phyloP scores from a whole-genome alignment of 2,888 invertebrate genomes.

The Baronia brevicornis region DNA sequence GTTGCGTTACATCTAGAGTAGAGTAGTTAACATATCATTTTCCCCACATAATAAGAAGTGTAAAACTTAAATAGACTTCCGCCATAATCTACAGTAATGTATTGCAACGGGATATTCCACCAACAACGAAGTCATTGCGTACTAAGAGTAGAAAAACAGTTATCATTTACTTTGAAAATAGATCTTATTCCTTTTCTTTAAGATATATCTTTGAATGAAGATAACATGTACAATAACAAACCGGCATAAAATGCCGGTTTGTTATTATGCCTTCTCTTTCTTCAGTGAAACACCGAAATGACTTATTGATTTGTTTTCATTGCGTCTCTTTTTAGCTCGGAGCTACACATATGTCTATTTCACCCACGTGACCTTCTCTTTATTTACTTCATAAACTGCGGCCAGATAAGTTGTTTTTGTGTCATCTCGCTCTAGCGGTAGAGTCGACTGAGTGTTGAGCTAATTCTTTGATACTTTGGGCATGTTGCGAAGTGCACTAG shows the following conservation, averaged over 20 bases:
- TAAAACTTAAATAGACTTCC: too few species aligned
- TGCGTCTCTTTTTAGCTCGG: constrained; percentile 64
- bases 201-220: constrained; percentile 39
- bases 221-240: constrained; percentile 29
- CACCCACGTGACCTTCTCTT: constrained; percentile 63
- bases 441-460: constrained; percentile 36
- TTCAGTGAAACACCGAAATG: constrained; percentile 57
- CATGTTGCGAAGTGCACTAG: constrained; percentile 18
- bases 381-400: constrained; percentile 56
- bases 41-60: too few species aligned
- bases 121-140: constrained; percentile 33
- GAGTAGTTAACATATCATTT: not conserved
- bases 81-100: too few species aligned
- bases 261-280: constrained; percentile 70
- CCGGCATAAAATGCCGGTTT: constrained; percentile 69
- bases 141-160: constrained; percentile 19
- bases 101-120: constrained; percentile 38
- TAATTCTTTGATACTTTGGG: constrained; percentile 36
- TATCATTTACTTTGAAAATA: not conserved
- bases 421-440: constrained; percentile 62
- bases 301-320: constrained; percentile 76
- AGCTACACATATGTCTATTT: constrained; percentile 48
- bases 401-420: constrained; percentile 66
- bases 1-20: constrained; percentile 1
- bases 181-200: constrained; percentile 18